Base-by-base conservation (phyloP, 2,113 vertebrate species). In the Glaucidium brasilianum region DNA sequence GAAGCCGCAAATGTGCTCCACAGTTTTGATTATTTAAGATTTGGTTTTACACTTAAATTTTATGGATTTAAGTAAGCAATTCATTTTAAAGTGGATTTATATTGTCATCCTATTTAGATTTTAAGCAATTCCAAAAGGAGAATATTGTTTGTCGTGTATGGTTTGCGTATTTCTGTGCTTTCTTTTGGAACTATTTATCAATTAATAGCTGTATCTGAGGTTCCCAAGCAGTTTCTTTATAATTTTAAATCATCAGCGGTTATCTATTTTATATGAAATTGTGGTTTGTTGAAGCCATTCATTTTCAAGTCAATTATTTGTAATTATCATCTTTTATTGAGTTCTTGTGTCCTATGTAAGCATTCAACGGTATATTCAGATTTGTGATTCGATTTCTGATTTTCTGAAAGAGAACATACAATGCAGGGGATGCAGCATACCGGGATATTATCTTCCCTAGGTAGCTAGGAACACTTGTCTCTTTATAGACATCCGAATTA, bases 261-360 rank as follows among this genome's bases (percentile, higher is more conserved):
- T 83, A 69, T 73, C 18, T 89, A 50, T 85, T 80, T 76, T 34
- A 49, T 67, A 86, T 29, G 3, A 80, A 83, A 81, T 64, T 67
- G 16, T 85, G 25, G 16, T 85, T 89, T 75, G 19, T 94, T 81
- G 50, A 95, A 94, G 72, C 76, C 69, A 82, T 92, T 96, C 2
- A 72, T 94, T 95, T 96, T 92, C 91, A 82, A 85, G 53, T 74
- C 87, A 90, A 27, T 94, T 89, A 75, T 92, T 85, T 87, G 34
- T 90, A 94, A 94, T 95, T 81, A 75, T 66, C 7, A 41, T 92
- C 37, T 83, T 86, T 91, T 88, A 60, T 75, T 88, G 58, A 93
- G 35, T 76, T 93, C 34, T 79, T 64, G 17, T 93, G 78, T 88
- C 30, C 39, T 92, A 5, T 76, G 32, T 72, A 74, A 71, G 34